Percentiles rank a stretch among this genome's conserved stretches.
Evolutionary conservation across 37 sponge, comb jelly and placozoan species (phyloP).

Genomic region (Dysidea cf. avara): DNA sequence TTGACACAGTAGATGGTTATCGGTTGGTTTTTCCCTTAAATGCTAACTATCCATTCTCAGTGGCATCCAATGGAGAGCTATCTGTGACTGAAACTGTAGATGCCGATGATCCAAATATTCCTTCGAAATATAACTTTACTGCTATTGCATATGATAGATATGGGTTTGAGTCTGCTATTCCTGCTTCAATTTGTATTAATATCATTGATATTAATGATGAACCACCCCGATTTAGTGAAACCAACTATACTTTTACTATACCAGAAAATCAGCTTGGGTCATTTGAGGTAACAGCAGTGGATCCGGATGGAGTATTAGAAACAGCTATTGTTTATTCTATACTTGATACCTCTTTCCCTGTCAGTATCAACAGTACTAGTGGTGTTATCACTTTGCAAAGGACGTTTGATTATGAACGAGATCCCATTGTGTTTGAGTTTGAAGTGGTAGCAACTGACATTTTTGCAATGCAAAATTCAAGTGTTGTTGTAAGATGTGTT

Average conservation of each 20-base stretch:
- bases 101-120: constrained; percentile 36
- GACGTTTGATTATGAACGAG: constrained; percentile 32
- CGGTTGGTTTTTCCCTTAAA: not conserved
- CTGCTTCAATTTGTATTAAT: constrained; percentile 16
- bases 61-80: constrained; percentile 18
- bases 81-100: constrained; percentile 8
- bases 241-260: constrained; percentile 16
- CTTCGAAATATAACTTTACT: constrained; percentile 15
- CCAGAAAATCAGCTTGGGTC: constrained; percentile 20
- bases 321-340: too few species aligned
- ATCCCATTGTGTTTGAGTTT: constrained; percentile 10
- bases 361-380: not conserved
- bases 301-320: constrained; percentile 24
- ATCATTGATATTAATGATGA: constrained; percentile 55
- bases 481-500: constrained; percentile 1
- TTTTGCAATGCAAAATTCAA: not conserved
- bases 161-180: constrained; percentile 3
- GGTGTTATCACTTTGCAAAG: constrained; percentile 13
- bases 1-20: constrained; percentile 34
- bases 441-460: constrained; percentile 31
- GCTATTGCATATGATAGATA: constrained; percentile 11
- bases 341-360: too few species aligned
- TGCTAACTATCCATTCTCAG: constrained; percentile 18
- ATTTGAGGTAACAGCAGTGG: constrained; percentile 24
- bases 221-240: constrained; percentile 35